Conservation (phyloP, 2,797 vertebrate genomes). For the Tadarida brasiliensis region DNA sequence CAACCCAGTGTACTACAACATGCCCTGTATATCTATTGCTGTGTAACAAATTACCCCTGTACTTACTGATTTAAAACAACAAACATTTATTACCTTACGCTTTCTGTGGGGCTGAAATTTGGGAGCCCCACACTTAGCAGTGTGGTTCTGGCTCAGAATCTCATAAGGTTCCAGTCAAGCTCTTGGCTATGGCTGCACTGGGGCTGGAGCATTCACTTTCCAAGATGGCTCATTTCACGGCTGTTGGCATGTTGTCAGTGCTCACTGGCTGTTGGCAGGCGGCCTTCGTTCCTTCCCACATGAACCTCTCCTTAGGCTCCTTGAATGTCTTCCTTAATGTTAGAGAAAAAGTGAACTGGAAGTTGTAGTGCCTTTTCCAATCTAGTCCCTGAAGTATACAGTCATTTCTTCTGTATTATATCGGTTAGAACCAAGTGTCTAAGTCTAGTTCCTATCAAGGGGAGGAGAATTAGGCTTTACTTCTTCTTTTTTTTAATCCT, state of each 20-base stretch:
- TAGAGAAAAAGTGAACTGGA: not conserved
- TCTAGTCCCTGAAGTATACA: not conserved
- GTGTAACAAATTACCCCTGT: not conserved
- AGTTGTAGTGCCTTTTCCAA: not conserved
- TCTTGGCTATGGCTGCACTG: not conserved
- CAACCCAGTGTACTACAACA: not conserved
- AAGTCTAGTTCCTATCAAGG: not conserved
- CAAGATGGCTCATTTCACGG: not conserved
- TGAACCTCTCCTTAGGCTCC: not conserved
- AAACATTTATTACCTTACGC: not conserved
- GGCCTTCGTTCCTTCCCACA: not conserved
- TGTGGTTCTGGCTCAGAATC: not conserved
- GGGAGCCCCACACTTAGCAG: not conserved
- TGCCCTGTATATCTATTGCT: not conserved
- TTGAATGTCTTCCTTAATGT: not conserved
- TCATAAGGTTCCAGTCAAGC: not conserved
- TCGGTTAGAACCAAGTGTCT: slow-evolving; percentile 10
- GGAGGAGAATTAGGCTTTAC: not conserved
- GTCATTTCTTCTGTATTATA: not conserved
- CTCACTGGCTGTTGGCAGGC: not conserved
- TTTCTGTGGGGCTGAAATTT: not conserved
- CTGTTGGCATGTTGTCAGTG: not conserved
- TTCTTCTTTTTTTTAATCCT: not conserved
- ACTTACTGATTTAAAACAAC: not conserved
- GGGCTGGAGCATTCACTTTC: not conserved